These are phyloP conservation scores for Amphipoea lucens DNA, from an alignment of 2,888 invertebrate species.

Conservation along the genomic window DNA sequence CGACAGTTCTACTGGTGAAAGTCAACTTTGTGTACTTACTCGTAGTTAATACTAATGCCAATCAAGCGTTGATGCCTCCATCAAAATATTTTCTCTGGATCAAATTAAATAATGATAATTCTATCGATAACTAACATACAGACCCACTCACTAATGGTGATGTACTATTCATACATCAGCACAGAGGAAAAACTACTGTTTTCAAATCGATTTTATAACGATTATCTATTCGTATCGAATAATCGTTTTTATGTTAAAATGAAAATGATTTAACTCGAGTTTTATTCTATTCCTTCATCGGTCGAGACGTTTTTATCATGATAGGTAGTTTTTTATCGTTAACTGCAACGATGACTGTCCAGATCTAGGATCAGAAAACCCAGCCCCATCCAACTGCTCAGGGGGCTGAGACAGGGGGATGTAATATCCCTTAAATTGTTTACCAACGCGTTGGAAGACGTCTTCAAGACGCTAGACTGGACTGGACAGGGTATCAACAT, in stretches of 20 bases:
- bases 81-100: neutral
- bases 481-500: no score
- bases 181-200: constrained; percentile 17
- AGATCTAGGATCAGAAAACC: no score
- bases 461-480: no score
- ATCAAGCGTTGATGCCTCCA: neutral
- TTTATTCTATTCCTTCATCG: neutral
- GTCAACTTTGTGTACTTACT: no score
- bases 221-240: constrained; percentile 10
- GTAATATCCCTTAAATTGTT: no score
- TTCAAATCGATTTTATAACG: neutral
- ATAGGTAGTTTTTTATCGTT: neutral
- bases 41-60: neutral
- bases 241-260: neutral
- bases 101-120: neutral
- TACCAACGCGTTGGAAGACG: no score
- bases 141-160: constrained; percentile 8
- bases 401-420: no score
- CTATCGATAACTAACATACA: constrained; percentile 1
- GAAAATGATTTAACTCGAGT: neutral
- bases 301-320: neutral
- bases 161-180: constrained; percentile 19
- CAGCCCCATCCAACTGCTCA: no score
- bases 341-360: no score
- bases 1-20: no score